Evolutionary conservation across 2,888 invertebrate genomes (phyloP).

Genomic region (Neoitamus cyanurus): DNA sequence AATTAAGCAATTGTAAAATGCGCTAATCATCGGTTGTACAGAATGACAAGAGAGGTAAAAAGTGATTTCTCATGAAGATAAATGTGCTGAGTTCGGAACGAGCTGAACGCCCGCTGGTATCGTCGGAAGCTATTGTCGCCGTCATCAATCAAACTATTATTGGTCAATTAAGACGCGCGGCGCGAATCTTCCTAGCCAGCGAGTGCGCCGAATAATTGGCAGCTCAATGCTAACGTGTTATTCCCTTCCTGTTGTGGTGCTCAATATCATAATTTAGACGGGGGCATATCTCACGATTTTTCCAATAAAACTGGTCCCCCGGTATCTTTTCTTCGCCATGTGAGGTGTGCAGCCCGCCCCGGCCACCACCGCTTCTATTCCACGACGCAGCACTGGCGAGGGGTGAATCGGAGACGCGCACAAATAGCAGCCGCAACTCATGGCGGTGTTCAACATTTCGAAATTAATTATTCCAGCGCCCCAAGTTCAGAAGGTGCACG

Average conservation of each 20-base stretch:
- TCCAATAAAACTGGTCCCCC: neutral
- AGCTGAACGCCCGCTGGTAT: neutral
- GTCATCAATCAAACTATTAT: conserved; percentile 5
- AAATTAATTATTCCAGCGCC: neutral
- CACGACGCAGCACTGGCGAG: neutral
- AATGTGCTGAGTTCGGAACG: neutral
- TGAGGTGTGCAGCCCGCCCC: neutral
- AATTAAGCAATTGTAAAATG: neutral
- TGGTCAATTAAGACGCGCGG: neutral
- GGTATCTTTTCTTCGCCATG: neutral
- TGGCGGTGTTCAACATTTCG: neutral
- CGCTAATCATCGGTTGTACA: neutral
- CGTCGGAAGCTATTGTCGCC: neutral
- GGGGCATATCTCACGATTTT: neutral
- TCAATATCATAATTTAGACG: neutral
- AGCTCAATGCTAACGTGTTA: neutral
- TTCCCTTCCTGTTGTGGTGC: neutral
- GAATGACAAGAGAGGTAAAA: neutral
- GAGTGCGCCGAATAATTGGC: conserved; percentile 1
- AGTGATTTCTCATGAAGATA: neutral
- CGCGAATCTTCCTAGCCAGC: neutral
- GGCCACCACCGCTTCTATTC: neutral
- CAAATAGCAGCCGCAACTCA: neutral
- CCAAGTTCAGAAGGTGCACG: neutral
- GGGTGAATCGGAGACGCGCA: neutral